Evolutionary conservation across 1,140 invertebrate genomes (phyloP).

Genomic region (Vanessa tameamea): DNA sequence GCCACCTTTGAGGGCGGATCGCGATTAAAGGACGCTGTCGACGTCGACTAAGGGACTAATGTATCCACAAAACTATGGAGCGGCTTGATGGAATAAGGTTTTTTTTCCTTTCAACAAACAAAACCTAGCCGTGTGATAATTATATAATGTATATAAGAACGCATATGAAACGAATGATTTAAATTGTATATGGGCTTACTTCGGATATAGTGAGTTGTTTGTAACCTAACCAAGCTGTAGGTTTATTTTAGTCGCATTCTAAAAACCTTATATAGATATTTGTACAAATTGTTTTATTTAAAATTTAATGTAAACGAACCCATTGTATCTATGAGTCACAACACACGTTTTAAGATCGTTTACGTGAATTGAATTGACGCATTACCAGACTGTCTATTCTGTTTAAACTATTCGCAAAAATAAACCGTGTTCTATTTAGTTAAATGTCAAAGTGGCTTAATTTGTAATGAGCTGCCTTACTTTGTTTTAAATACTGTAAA

Average conservation of each 20-base stretch:
- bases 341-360: conserved; percentile 16
- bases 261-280: conserved; percentile 1
- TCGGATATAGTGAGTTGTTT: background rate
- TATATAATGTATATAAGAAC: no score
- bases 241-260: background rate
- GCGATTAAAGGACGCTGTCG: no score
- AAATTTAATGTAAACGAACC: conserved; percentile 19
- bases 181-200: no score
- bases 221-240: background rate
- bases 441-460: conserved; percentile 13
- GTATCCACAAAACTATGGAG: no score
- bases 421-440: background rate
- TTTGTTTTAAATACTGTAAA: conserved; percentile 19
- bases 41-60: no score
- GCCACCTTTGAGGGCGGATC: no score
- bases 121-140: no score
- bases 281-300: background rate
- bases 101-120: no score
- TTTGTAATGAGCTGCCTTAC: background rate
- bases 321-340: conserved; percentile 18
- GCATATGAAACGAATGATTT: no score
- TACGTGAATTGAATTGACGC: conserved; percentile 18
- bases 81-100: no score
- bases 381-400: background rate
- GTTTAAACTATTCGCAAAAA: background rate